Conservation (phyloP, 2,888 invertebrate species). For the Dendrolimus houi region DNA sequence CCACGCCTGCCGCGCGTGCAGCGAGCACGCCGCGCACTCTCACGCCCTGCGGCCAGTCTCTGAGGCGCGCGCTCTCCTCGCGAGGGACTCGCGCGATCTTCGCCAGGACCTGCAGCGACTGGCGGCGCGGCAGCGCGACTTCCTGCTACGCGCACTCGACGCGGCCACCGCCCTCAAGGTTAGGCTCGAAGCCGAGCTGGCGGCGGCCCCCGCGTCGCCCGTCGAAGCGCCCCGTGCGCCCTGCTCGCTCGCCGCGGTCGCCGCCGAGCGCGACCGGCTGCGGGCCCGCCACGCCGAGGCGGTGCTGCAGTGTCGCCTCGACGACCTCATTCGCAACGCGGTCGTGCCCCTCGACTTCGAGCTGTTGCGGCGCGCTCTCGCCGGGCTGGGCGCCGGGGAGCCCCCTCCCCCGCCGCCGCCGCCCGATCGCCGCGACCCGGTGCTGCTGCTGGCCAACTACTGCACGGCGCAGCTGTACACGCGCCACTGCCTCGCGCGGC, state of each 20-base stretch:
- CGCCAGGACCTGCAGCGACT: constrained; percentile 80
- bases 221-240: constrained; percentile 59
- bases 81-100: constrained; percentile 38
- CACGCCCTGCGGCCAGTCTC: constrained; percentile 79
- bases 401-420: constrained; percentile 52
- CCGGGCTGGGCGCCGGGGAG: constrained; percentile 5
- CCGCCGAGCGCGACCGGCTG: constrained; percentile 80
- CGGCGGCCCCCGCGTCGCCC: constrained; percentile 64
- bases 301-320: constrained; percentile 81
- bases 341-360: constrained; percentile 11
- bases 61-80: constrained; percentile 78
- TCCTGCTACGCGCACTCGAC: constrained; percentile 84
- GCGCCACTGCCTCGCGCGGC: constrained; percentile 76
- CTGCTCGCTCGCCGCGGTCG: constrained; percentile 75
- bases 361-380: constrained; percentile 8
- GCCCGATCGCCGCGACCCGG: constrained; percentile 76
- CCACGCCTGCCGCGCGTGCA: constrained; percentile 82
- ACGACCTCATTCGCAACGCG: constrained; percentile 13
- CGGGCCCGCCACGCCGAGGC: constrained; percentile 83
- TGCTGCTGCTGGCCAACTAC: constrained; percentile 84
- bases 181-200: constrained; percentile 84
- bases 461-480: constrained; percentile 85
- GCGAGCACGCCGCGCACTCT: constrained; percentile 76
- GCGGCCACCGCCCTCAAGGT: constrained; percentile 84
- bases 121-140: constrained; percentile 80